Evolutionary conservation across 2,888 invertebrate genomes (phyloP).

Genomic region (Leptopterna dolabrata): DNA sequence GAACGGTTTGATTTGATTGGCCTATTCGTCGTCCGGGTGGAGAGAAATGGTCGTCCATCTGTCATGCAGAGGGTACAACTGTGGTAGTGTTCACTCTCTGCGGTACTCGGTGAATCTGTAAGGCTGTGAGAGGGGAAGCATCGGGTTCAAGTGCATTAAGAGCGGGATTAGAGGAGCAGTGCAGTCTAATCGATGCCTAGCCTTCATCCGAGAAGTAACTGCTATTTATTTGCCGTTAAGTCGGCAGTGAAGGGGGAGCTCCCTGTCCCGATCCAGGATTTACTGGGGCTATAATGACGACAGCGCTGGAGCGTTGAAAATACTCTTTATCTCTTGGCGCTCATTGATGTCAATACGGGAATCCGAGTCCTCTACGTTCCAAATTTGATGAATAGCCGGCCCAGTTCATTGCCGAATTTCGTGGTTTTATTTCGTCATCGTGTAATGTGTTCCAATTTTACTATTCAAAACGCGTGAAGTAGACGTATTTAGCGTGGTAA

Average conservation of each 20-base stretch:
- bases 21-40: neutral
- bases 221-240: slow-evolving; percentile 37
- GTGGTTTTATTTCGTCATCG: too few species aligned
- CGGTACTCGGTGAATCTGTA: neutral
- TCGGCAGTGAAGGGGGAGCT: neutral
- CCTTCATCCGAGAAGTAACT: slow-evolving; percentile 26
- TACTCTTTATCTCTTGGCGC: neutral
- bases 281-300: neutral
- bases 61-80: neutral
- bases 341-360: neutral
- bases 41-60: neutral
- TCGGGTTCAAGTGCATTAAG: slow-evolving; percentile 32
- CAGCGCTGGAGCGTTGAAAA: slow-evolving; percentile 2
- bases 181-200: slow-evolving; percentile 29
- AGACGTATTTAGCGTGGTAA: too few species aligned
- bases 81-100: neutral
- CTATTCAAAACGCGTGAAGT: too few species aligned
- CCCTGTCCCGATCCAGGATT: neutral
- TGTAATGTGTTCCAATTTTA: too few species aligned
- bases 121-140: neutral
- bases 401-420: neutral
- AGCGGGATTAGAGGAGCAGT: slow-evolving; percentile 25
- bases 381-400: neutral
- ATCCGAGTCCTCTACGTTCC: neutral
- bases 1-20: slow-evolving; percentile 3